Evolutionary conservation across 2,113 vertebrate species (phyloP).

Genomic region (Xenopus laevis): DNA sequence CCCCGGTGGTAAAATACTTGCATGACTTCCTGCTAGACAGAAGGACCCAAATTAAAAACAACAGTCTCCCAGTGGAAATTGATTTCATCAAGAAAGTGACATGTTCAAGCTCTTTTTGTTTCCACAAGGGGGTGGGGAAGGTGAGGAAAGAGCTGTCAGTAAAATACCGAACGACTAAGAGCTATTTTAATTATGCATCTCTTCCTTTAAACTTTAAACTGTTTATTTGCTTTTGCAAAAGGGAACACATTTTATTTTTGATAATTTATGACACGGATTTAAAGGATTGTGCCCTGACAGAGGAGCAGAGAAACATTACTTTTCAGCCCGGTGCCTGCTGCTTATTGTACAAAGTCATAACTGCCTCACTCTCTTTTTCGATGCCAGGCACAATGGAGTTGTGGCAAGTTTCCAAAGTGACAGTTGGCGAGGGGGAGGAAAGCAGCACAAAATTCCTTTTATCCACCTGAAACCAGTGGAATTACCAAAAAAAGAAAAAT

Average conservation of each 20-base stretch:
- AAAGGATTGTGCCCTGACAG: conserved; percentile 19
- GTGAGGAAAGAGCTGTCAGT: conserved; percentile 20
- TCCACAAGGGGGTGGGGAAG: background rate
- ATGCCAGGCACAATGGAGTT: conserved; percentile 42
- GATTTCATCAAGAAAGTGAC: conserved; percentile 29
- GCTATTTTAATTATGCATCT: conserved; percentile 19
- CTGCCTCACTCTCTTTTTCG: conserved; percentile 34
- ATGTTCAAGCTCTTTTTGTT: conserved; percentile 11
- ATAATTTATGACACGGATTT: conserved; percentile 14
- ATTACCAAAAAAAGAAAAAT: background rate
- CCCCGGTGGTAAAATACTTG: conserved; percentile 17
- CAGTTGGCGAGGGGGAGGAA: conserved; percentile 25
- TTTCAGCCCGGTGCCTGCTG: conserved; percentile 22
- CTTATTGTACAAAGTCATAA: conserved; percentile 25
- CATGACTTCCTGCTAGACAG: conserved; percentile 16
- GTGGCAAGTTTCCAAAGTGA: conserved; percentile 42
- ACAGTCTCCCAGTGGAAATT: conserved; percentile 8
- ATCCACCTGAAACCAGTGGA: conserved; percentile 38
- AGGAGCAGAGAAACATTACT: conserved; percentile 13
- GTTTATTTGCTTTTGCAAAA: conserved; percentile 17
- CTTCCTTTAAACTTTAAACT: background rate
- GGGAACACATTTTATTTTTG: conserved; percentile 12
- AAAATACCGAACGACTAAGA: conserved; percentile 12
- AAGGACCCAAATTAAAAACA: conserved; percentile 24
- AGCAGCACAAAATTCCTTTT: conserved; percentile 27